Evolutionary conservation across 1,140 invertebrate species (phyloP), one percentile per base, ranked within the genome.

Genomic region (Melitaea cinxia): DNA sequence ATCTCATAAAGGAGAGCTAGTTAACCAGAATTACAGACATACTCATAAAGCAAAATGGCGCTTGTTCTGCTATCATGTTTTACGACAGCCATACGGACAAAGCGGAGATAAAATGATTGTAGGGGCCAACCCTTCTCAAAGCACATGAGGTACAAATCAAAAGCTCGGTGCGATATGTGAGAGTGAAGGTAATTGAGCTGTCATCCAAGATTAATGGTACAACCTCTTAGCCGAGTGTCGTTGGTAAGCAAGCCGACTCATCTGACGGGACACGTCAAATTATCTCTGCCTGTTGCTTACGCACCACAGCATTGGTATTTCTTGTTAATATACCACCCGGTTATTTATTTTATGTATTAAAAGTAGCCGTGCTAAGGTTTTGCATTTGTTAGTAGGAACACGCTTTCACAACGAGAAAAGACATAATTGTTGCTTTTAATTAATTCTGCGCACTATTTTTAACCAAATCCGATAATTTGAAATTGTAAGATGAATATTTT

Each of bases 131-230:
- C 59, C 69, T 45, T 68, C 57, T 56, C 54, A 64, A 57, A 49
- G 23, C 47, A 28, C 52, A 59, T 53, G 65, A 70, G 65, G 63
- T 63, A 75, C 77, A 79, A 82, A 82, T 79, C 73, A 82, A 77
- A 72, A 53, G 56, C 63, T 56, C 70, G 63, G 70, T 76, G 75
- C 73, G 64, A 75, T 77, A 73, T 78, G 68, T 71, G 69, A 59
- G 68, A 68, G 59, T 69, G 58, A 70, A 79, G 75, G 77, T 86
- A 86, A 86, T 86, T 86, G 83, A 86, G 81, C 83, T 86, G 83
- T 86, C 82, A 82, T 70, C 67, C 49, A 59, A 77, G 75, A 86
- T 86, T 80, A 86, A 86, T 84, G 79, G 65, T 74, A 62, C 62
- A 52, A 50, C 28, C 37, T 57, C 39, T 57, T 57, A 65, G 33